Evolutionary conservation across 92 coral and sea anemone species (phyloP).

Genomic region (Scolanthus callimorphus): DNA sequence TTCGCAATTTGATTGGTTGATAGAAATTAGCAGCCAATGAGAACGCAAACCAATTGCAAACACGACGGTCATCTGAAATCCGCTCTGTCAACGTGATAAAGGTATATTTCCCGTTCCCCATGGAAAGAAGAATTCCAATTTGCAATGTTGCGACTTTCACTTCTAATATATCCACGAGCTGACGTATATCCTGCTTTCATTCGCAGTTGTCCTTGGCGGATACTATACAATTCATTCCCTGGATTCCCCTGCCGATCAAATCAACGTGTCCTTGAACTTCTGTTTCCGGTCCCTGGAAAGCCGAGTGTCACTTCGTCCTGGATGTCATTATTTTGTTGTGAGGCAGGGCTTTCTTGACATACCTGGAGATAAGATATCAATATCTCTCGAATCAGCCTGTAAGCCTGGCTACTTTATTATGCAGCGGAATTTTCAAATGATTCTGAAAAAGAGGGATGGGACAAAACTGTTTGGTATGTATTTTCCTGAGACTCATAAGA

Average conservation of each 20-base stretch:
- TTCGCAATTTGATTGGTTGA: no score
- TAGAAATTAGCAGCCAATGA: no score
- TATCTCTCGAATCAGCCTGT: constrained; percentile 74
- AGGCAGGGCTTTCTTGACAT: not conserved
- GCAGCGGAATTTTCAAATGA: constrained; percentile 64
- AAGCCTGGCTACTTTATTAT: constrained; percentile 66
- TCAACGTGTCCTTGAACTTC: constrained; percentile 34
- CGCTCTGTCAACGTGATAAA: no score
- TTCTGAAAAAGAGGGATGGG: constrained; percentile 19
- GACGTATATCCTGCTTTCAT: no score
- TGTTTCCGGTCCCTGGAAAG: constrained; percentile 60
- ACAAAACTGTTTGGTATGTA: constrained; percentile 32
- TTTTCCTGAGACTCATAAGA: no score
- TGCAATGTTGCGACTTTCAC: no score
- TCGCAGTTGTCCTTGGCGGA: constrained; percentile 74
- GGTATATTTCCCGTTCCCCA: no score
- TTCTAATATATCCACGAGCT: no score
- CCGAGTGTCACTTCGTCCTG: constrained; percentile 16
- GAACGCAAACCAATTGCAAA: no score
- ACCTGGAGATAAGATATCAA: not conserved
- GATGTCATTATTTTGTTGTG: constrained; percentile 34
- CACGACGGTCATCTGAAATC: no score
- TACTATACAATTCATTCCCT: constrained; percentile 56
- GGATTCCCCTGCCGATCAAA: constrained; percentile 59
- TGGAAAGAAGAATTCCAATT: no score